Conservation (phyloP, 2,888 invertebrate species). For the Autographa pulchrina region DNA sequence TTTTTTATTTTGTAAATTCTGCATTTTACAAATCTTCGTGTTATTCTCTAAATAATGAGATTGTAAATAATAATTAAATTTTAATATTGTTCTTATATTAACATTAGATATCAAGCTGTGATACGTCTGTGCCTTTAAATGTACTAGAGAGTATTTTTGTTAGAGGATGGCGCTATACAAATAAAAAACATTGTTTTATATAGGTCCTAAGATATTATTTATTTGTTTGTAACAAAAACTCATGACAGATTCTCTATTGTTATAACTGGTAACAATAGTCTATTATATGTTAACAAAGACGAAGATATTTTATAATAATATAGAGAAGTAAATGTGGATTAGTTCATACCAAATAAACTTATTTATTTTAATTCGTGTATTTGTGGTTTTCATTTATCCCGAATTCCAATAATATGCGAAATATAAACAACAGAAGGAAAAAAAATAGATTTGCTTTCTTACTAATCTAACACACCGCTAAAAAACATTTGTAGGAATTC, state of each 20-base stretch:
- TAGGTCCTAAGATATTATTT: constrained; percentile 67
- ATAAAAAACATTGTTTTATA: constrained; percentile 63
- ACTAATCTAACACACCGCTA: too few species aligned
- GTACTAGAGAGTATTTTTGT: constrained; percentile 71
- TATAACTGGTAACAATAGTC: constrained; percentile 49
- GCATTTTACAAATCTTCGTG: constrained; percentile 51
- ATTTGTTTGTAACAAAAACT: constrained; percentile 67
- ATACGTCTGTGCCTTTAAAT: constrained; percentile 87
- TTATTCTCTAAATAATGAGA: constrained; percentile 52
- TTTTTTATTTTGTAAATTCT: constrained; percentile 54
- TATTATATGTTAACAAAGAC: constrained; percentile 41
- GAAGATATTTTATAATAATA: constrained; percentile 56
- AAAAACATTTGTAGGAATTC: too few species aligned
- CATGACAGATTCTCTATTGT: constrained; percentile 55
- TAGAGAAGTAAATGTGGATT: constrained; percentile 63
- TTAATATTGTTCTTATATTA: constrained; percentile 65
- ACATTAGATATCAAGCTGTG: constrained; percentile 85
- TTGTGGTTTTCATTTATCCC: constrained; percentile 27
- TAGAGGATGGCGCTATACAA: constrained; percentile 82
- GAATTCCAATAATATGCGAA: background rate
- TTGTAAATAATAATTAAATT: constrained; percentile 71
- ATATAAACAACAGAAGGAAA: too few species aligned
- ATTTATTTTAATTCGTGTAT: constrained; percentile 68
- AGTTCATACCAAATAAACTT: constrained; percentile 77
- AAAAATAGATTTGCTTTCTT: too few species aligned